Conservation (phyloP, 37 sponge, comb jelly and placozoan genomes). For the Halichondria panicea region DNA sequence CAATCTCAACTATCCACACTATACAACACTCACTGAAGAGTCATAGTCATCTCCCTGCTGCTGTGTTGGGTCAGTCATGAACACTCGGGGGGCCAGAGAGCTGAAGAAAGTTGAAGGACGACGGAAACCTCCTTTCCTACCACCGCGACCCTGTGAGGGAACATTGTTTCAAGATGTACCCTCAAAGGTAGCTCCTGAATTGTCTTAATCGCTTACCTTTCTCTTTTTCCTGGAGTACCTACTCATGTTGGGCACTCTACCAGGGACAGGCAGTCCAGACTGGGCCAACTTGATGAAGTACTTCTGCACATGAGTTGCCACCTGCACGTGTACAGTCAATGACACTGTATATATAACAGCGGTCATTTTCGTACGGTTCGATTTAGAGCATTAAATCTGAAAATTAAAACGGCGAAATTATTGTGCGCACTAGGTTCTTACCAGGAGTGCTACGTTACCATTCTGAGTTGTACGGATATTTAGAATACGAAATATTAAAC, state of each 20-base stretch:
- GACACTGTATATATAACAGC: no score
- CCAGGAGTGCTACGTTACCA: no score
- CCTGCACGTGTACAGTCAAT: conserved; percentile 44
- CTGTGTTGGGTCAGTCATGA: conserved; percentile 70
- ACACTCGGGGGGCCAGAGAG: conserved; percentile 51
- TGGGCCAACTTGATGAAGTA: conserved; percentile 88
- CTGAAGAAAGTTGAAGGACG: conserved; percentile 73
- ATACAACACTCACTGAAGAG: conserved; percentile 15
- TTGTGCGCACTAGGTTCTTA: no score
- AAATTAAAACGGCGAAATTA: no score
- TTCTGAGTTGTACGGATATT: no score
- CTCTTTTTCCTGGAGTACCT: conserved; percentile 14
- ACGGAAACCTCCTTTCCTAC: conserved; percentile 18
- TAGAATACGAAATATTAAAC: no score
- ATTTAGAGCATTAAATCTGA: no score
- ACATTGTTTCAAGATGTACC: no score
- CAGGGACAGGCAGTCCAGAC: conserved; percentile 88
- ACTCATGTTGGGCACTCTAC: conserved; percentile 69
- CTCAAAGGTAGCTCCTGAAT: no score
- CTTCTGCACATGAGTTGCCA: conserved; percentile 88
- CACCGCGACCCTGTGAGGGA: background rate
- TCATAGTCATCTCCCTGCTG: no score
- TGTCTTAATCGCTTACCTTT: conserved; percentile 19
- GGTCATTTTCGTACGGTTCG: no score
- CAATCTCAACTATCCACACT: no score